Evolutionary conservation across 2,113 vertebrate species (phyloP).

Genomic region (Verasper variegatus): DNA sequence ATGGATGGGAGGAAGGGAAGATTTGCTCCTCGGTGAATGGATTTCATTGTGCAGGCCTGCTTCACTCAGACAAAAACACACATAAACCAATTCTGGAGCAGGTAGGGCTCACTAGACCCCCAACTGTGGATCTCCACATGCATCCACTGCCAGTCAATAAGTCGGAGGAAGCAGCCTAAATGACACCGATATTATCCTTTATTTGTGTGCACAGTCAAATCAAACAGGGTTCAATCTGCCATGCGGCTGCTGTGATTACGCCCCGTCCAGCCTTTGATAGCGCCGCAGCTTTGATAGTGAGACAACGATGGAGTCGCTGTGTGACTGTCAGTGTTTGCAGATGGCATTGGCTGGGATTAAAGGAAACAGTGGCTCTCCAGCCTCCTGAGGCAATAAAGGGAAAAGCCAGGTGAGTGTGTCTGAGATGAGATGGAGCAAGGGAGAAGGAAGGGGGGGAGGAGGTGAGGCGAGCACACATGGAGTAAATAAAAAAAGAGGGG

Average conservation of each 20-base stretch:
- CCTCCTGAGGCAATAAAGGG: conserved; percentile 79
- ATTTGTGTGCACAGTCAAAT: conserved; percentile 79
- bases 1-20: conserved; percentile 46
- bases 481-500: conserved; percentile 75
- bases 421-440: conserved; percentile 74
- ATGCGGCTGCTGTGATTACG: conserved; percentile 73
- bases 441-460: conserved; percentile 51
- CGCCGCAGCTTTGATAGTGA: conserved; percentile 73
- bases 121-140: conserved; percentile 66
- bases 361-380: conserved; percentile 78
- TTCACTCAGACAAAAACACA: conserved; percentile 46
- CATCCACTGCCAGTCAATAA: conserved; percentile 71
- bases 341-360: conserved; percentile 81
- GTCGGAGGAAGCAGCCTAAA: conserved; percentile 75
- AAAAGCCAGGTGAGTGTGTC: conserved; percentile 75
- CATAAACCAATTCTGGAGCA: conserved; percentile 42
- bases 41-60: conserved; percentile 53
- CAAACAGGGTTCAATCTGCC: conserved; percentile 74
- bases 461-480: conserved; percentile 51
- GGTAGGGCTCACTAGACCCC: conserved; percentile 62
- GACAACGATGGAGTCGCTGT: conserved; percentile 68
- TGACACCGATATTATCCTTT: conserved; percentile 79
- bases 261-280: conserved; percentile 75
- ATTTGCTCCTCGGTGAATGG: conserved; percentile 52
- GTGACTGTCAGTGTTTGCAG: conserved; percentile 74